These are phyloP conservation scores for Arothron firmamentum DNA, from an alignment of 2,113 vertebrate genomes.

Conservation along the genomic window DNA sequence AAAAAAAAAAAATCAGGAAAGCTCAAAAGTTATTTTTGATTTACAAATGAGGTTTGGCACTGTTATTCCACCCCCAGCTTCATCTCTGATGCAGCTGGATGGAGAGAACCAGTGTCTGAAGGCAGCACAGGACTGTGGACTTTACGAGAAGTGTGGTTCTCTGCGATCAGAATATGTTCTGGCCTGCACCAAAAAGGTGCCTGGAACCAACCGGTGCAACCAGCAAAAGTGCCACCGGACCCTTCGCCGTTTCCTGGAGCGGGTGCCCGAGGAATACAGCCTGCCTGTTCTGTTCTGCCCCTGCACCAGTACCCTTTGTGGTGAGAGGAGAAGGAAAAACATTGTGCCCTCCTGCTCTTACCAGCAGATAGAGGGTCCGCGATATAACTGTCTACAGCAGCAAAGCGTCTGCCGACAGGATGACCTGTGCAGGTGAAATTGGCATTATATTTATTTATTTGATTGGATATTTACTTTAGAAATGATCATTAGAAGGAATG, in stretches of 20 bases:
- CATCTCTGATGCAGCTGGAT: slow-evolving; percentile 62
- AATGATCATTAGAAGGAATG: background rate
- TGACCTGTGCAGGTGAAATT: slow-evolving; percentile 85
- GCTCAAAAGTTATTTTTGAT: too few relatives aligned
- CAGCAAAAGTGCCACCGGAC: slow-evolving; percentile 81
- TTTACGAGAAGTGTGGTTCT: slow-evolving; percentile 84
- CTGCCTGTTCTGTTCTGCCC: slow-evolving; percentile 90
- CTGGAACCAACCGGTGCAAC: slow-evolving; percentile 75
- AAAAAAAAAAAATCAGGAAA: too few relatives aligned
- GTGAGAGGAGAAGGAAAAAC: slow-evolving; percentile 88
- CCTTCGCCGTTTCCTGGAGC: slow-evolving; percentile 87
- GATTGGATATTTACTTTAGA: background rate
- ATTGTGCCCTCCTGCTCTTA: slow-evolving; percentile 93
- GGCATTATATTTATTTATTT: too few relatives aligned
- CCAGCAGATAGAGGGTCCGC: slow-evolving; percentile 69
- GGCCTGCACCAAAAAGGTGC: slow-evolving; percentile 78
- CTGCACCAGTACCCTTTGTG: slow-evolving; percentile 83
- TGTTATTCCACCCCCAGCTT: slow-evolving; percentile 31
- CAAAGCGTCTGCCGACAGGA: slow-evolving; percentile 81
- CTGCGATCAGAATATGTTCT: slow-evolving; percentile 86
- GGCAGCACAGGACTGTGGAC: slow-evolving; percentile 84
- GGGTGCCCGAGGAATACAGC: slow-evolving; percentile 83
- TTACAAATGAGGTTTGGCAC: too few relatives aligned
- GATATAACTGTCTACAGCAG: slow-evolving; percentile 86
- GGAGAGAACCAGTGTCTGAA: slow-evolving; percentile 87